Evolutionary conservation across 2,888 invertebrate genomes (phyloP).

Genomic region (Cylindroiulus punctatus): DNA sequence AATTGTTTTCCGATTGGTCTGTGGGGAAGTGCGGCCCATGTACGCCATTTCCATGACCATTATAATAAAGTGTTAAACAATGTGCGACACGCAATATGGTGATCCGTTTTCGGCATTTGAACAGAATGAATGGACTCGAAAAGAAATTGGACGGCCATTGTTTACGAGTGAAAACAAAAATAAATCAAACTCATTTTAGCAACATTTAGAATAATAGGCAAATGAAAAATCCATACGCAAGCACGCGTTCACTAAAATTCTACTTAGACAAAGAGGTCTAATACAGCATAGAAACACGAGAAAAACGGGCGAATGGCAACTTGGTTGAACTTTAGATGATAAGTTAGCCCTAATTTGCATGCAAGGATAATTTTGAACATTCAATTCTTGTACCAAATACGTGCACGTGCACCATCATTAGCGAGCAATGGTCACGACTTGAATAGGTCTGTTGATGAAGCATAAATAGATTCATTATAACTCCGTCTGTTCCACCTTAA

Average conservation of each 20-base stretch:
- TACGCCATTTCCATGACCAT: neutral
- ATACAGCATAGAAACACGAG: neutral
- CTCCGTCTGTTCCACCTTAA: too few relatives aligned
- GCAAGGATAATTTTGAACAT: neutral
- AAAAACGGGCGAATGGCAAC: neutral
- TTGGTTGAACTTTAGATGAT: neutral
- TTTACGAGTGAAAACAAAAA: constrained; percentile 19
- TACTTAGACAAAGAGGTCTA: neutral
- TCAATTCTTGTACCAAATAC: neutral
- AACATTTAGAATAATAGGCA: constrained; percentile 7
- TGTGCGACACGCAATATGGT: neutral
- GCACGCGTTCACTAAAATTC: neutral
- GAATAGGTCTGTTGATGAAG: too few relatives aligned
- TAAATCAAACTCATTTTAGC: constrained; percentile 26
- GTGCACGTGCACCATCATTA: neutral
- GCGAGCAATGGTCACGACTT: too few relatives aligned
- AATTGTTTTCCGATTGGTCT: constrained; percentile 34
- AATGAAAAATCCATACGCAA: constrained; percentile 21
- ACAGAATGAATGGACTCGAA: constrained; percentile 15
- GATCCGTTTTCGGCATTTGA: constrained; percentile 23
- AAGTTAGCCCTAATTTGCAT: neutral
- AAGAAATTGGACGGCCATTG: constrained; percentile 22
- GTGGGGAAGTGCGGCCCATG: neutral
- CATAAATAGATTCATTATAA: too few relatives aligned
- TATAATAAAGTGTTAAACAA: constrained; percentile 36